Evolutionary conservation across 2,113 vertebrate species (phyloP).

Genomic region (Saccopteryx bilineata): DNA sequence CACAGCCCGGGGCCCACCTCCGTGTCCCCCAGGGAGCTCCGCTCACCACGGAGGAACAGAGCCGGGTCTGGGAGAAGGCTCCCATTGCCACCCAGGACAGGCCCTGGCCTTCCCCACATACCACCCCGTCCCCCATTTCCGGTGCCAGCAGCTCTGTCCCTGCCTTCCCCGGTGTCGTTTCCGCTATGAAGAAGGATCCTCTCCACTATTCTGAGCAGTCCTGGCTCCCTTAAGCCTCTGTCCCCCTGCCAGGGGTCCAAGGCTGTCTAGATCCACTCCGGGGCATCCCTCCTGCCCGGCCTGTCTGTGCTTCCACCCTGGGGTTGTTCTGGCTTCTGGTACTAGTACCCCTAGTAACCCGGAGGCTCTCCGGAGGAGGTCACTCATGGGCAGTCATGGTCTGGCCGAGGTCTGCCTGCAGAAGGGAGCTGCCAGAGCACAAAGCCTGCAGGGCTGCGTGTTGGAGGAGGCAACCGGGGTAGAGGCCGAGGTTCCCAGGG

Average conservation of each 20-base stretch:
- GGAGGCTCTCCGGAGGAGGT: neutral
- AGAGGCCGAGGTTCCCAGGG: neutral
- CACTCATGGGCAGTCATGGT: neutral
- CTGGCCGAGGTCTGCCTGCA: neutral
- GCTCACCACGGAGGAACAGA: rapidly evolving
- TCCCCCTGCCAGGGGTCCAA: neutral
- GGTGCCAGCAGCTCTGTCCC: rapidly evolving
- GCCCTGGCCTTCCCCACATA: neutral
- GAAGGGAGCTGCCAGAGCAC: too few relatives aligned
- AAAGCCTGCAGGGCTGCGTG: neutral
- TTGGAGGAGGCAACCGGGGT: neutral
- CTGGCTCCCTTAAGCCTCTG: neutral
- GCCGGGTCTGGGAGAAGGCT: neutral
- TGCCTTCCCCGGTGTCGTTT: neutral
- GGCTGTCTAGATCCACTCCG: neutral
- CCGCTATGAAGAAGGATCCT: neutral
- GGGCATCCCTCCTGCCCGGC: neutral
- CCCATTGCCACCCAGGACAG: neutral
- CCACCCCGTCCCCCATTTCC: neutral
- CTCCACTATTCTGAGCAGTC: neutral
- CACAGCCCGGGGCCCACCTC: neutral
- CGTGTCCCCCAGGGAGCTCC: neutral
- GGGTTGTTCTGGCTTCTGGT: neutral
- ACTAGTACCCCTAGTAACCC: too few relatives aligned
- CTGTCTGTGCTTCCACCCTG: neutral